Percentiles rank a stretch among this genome's conserved stretches.
Conservation (phyloP, 2,113 vertebrate species). For the Brachypteracias leptosomus region DNA sequence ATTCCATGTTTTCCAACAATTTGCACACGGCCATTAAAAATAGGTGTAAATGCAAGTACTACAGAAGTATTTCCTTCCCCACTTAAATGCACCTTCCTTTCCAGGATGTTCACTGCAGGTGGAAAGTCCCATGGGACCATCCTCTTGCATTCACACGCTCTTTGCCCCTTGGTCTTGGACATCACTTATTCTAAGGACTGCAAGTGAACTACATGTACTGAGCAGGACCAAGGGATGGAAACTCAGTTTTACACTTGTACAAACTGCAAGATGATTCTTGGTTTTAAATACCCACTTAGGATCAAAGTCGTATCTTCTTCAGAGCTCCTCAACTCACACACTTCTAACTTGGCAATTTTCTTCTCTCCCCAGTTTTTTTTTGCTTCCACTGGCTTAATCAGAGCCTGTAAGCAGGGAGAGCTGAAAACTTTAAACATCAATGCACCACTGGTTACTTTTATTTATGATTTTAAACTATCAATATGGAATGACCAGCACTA, state of each 20-base stretch:
- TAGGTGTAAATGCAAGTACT: background rate
- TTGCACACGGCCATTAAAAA: background rate
- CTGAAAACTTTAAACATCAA: background rate
- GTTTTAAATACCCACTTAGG: background rate
- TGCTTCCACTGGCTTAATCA: background rate
- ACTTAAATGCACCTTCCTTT: background rate
- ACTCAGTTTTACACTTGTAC: background rate
- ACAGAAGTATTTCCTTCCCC: background rate
- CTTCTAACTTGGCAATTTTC: background rate
- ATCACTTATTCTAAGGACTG: background rate
- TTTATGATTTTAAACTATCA: background rate
- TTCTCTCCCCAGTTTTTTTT: background rate
- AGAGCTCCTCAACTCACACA: background rate
- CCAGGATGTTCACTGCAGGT: background rate
- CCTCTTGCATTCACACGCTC: rapidly evolving
- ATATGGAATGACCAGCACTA: background rate
- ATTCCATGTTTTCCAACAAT: background rate
- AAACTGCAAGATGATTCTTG: background rate
- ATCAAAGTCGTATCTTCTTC: background rate
- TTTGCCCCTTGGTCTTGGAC: background rate
- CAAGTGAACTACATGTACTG: rapidly evolving
- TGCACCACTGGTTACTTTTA: background rate
- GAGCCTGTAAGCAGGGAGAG: background rate
- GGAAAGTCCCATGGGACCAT: background rate
- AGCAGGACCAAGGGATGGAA: background rate